These are phyloP conservation scores for Uropetala carovei DNA, from an alignment of 2,888 invertebrate genomes.

Conservation along the genomic window DNA sequence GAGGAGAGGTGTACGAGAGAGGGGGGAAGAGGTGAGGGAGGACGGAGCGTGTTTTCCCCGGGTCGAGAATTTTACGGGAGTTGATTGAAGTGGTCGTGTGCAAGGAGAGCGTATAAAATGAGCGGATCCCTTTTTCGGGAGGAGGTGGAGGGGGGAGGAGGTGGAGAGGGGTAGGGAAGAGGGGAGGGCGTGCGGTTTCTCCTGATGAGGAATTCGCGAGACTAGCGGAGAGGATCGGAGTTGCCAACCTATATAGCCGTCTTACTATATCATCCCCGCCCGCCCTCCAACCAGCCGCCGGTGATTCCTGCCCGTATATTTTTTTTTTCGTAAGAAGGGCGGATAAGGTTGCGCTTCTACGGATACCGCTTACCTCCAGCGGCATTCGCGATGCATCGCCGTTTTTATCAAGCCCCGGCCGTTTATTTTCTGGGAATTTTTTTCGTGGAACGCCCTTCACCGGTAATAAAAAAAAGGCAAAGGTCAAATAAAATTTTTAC, in stretches of 20 bases:
- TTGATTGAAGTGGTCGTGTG: background rate
- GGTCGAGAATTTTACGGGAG: background rate
- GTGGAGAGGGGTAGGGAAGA: too few species aligned
- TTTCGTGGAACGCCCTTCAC: too few species aligned
- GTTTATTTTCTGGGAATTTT: too few species aligned
- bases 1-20: background rate
- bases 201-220: conserved; percentile 1
- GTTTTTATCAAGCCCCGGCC: too few species aligned
- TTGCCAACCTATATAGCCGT: background rate
- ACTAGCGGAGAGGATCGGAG: background rate
- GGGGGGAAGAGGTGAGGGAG: conserved; percentile 29
- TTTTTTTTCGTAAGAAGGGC: too few species aligned
- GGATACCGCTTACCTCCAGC: too few species aligned
- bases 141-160: background rate
- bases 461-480: too few species aligned
- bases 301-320: too few species aligned
- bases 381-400: too few species aligned
- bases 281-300: too few species aligned
- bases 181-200: background rate
- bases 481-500: too few species aligned
- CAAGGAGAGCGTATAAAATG: conserved; percentile 7
- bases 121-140: background rate
- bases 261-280: background rate
- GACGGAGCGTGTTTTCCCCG: conserved; percentile 6
- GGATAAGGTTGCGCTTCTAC: too few species aligned